A percentile compares a stretch with the other conserved stretches of the same genome.
These are phyloP conservation scores for Idaea biselata DNA, from an alignment of 2,888 invertebrate species.

Conservation along the genomic window DNA sequence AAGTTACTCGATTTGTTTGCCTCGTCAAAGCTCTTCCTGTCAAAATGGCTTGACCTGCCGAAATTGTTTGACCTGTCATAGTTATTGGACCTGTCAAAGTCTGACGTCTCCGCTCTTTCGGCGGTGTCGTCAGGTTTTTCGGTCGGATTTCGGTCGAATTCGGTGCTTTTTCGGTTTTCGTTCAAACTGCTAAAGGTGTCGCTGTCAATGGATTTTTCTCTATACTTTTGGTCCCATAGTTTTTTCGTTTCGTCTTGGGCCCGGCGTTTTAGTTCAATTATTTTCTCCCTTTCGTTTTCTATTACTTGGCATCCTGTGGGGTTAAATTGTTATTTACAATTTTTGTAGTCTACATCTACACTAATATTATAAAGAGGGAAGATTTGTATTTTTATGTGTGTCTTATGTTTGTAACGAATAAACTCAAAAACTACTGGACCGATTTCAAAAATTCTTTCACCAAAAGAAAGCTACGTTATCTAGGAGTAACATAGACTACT, in stretches of 20 bases:
- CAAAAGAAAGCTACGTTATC: too few relatives aligned
- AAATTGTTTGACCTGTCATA: constrained; percentile 15
- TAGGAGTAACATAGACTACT: too few relatives aligned
- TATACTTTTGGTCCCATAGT: constrained; percentile 86
- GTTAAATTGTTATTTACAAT: constrained; percentile 2
- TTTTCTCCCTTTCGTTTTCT: constrained; percentile 93
- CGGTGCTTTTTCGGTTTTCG: constrained; percentile 25
- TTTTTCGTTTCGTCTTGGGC: constrained; percentile 94
- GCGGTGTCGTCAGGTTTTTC: constrained; percentile 8
- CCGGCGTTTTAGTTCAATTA: constrained; percentile 90
- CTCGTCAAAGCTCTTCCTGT: constrained; percentile 15
- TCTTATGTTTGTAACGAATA: too few relatives aligned
- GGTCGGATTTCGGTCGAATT: constrained; percentile 15
- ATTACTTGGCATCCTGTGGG: constrained; percentile 91
- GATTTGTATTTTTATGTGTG: too few relatives aligned
- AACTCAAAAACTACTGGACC: too few relatives aligned
- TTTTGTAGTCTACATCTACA: background rate
- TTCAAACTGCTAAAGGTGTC: constrained; percentile 42
- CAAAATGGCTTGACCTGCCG: constrained; percentile 17
- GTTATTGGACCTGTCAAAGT: constrained; percentile 14
- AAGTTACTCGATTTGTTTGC: constrained; percentile 15
- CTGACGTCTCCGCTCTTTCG: constrained; percentile 4
- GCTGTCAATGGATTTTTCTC: constrained; percentile 53
- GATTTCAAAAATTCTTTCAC: too few relatives aligned
- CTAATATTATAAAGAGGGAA: too few relatives aligned